Evolutionary conservation across 2,797 vertebrate genomes (phyloP), one percentile per base, ranked within the genome.

Genomic region (Amazona ochrocephala): DNA sequence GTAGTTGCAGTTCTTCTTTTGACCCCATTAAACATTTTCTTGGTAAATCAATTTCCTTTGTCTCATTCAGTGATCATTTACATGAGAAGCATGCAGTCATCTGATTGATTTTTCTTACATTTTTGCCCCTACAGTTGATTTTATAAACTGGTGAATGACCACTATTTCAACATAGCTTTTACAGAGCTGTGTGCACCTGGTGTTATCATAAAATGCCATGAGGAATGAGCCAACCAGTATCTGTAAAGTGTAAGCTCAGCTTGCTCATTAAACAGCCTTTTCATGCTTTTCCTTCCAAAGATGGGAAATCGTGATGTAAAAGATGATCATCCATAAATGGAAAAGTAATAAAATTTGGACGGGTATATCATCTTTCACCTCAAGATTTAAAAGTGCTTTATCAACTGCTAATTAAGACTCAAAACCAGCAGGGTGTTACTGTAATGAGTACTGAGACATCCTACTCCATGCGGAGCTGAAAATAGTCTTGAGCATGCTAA

Each of bases 331-430:
- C 13, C 45, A 67, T 21, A 27, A 92, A 71, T 58, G 42, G 14
- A 48, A 90, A 91, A 79, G 22, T 58, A 89, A 70, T 89, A 89
- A 71, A 65, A 74, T 77, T 82, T 84, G 37, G n/a, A 88, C 77
- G 18, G 53, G 17, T 34, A 1, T 73, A n/a, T 79, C 23, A 60
- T 48, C 47, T 84, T 84, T 92, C 27, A 58, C 7, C 9, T 94
- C 61, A 89, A 91, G 34, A 84, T 68, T 91, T 90, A 21, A 19
- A 79, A 90, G n/a, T 48, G 26, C 41, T 95, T 77, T 71, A 58
- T 92, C 68, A 93, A 64, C 21, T 16, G 26, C 56, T 89, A 90
- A 86, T 80, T 87, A 88, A 92, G 74, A 67, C 74, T 76, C 13
- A 84, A 85, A 95, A 27, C 4, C 88, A 92, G 66, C 54, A 91